phyloP scores from a whole-genome alignment of 1,140 invertebrate genomes.

The Zaprionus camerounensis region DNA sequence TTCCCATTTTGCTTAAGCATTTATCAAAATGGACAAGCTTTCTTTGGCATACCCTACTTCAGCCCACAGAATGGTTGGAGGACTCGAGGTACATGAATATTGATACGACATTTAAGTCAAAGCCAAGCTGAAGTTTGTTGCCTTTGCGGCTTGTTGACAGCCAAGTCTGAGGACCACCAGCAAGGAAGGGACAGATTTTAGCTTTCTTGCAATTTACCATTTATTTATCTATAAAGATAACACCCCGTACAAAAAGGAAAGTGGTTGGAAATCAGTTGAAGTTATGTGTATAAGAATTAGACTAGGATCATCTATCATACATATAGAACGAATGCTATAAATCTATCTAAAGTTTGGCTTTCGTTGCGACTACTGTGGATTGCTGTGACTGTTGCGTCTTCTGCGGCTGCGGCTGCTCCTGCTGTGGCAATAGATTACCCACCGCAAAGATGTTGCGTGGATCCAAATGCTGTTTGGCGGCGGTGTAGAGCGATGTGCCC shows the following conservation, averaged over 20 bases:
- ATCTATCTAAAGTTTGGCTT: conserved; percentile 73
- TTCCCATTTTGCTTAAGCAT: neutral
- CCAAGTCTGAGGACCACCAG: conserved; percentile 23
- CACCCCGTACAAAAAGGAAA: conserved; percentile 72
- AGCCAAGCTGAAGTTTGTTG: conserved; percentile 16
- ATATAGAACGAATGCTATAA: conserved; percentile 1
- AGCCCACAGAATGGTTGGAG: neutral
- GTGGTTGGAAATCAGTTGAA: conserved; percentile 45
- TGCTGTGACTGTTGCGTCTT: conserved; percentile 1
- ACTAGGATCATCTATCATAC: conserved; percentile 50
- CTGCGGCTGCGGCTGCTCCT: conserved; percentile 31
- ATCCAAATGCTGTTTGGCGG: conserved; percentile 94
- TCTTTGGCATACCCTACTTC: neutral
- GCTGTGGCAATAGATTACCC: conserved; percentile 88
- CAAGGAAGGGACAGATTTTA: neutral
- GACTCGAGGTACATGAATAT: neutral
- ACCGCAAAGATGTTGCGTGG: conserved; percentile 97
- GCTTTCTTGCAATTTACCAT: conserved; percentile 62
- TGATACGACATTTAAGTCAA: conserved; percentile 25
- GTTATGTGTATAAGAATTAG: conserved; percentile 41
- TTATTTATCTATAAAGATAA: conserved; percentile 69
- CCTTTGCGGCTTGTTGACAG: conserved; percentile 23
- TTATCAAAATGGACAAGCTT: neutral
- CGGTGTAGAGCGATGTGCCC: conserved; percentile 90
- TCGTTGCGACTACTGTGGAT: conserved; percentile 29